Base-by-base conservation (phyloP, 2,888 invertebrate genomes). In the Caenorhabditis imperialis region DNA sequence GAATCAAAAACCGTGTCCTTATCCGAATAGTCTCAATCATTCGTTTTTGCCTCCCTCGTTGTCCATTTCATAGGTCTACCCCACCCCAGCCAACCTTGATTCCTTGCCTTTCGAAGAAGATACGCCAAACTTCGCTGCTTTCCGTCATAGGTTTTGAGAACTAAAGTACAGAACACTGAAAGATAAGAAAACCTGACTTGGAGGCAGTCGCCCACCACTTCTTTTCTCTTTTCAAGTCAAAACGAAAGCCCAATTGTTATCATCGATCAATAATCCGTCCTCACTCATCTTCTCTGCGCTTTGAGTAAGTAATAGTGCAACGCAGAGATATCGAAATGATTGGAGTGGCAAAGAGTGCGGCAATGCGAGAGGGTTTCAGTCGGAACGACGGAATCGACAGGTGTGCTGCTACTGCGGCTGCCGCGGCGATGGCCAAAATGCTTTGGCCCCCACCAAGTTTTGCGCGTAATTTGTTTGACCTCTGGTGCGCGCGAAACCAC, bases 381-480 rank as follows among this genome's bases (percentile, higher is more conserved):
- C 67, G 51, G 27, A 67, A 37, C 44, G 57, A 67, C 42, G 57
- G 57, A 67, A 57, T 51, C 67, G 67, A 67, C 67, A 57, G 67
- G 67, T 67, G 67, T 57, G 65, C 57, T 47, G 48, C n/a, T n/a
- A n/a, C n/a, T n/a, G n/a, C n/a, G n/a, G n/a, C n/a, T n/a, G 30
- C 40, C 37, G 54, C 27, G 30, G 30, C 40, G 51, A 55, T 22
- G 63, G 30, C 27, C 27, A 23, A n/a, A n/a, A 42, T 44, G 57
- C 65, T 57, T 33, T 45, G 23, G 50, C 35, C 1, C 50, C 42
- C 42, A 47, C 65, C 42, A 50, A 55, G 42, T 65, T 65, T 44
- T 44, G 44, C 55, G 55, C 50, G 63, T 65, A 65, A 65, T 65
- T 65, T 65, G 65, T 65, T 65, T 65, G 65, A 65, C 65, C 65